Percentiles rank a stretch among this genome's conserved stretches.
phyloP scores from a whole-genome alignment of 2,113 vertebrate species.

The Falco punctatus region DNA sequence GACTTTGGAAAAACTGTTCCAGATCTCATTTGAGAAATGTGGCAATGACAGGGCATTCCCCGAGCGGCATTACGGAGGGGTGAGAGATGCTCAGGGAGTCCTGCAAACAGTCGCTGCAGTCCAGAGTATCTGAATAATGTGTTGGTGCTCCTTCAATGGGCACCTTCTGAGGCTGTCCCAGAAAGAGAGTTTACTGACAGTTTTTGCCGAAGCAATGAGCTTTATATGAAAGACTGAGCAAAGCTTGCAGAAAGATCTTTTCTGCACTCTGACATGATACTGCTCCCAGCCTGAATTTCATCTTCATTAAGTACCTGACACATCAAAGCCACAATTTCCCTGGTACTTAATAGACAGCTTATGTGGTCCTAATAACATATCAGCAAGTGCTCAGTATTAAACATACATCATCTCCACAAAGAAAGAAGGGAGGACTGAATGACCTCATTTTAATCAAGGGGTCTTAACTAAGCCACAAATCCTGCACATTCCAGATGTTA shows the following conservation, averaged over 20 bases:
- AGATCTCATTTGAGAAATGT: neutral
- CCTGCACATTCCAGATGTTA: neutral
- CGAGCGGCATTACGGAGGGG: rapidly evolving
- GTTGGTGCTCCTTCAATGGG: neutral
- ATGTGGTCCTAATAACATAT: neutral
- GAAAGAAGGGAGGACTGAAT: neutral
- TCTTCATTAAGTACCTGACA: constrained; percentile 31
- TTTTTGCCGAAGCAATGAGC: neutral
- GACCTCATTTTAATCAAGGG: neutral
- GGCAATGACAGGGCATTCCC: neutral
- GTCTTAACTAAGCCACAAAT: neutral
- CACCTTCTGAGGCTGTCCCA: neutral
- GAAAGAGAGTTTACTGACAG: neutral
- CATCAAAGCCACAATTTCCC: constrained; percentile 38
- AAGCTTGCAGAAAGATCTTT: neutral
- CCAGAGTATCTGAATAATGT: neutral
- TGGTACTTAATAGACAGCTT: neutral
- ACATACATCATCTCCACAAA: neutral
- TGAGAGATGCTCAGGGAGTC: neutral
- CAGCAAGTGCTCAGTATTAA: neutral
- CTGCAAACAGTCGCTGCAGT: neutral
- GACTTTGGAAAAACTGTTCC: neutral
- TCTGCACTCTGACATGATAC: neutral
- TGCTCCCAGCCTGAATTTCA: neutral
- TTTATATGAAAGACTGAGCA: neutral